These are phyloP conservation scores for Asteroscopus sphinx DNA, from an alignment of 2,888 invertebrate species.

Conservation along the genomic window DNA sequence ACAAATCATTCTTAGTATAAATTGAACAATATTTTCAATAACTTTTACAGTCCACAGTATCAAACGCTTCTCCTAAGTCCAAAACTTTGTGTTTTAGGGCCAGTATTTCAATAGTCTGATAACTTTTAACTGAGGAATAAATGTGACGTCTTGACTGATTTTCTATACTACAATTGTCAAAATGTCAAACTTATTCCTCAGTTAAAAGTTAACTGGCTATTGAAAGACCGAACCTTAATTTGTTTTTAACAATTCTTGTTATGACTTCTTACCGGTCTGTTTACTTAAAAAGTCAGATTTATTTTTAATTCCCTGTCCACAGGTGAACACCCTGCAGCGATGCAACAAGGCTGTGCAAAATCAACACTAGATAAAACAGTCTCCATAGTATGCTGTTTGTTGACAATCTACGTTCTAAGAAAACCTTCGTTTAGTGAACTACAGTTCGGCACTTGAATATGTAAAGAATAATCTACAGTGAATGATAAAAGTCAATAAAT, in stretches of 20 bases:
- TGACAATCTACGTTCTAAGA: conserved; percentile 67
- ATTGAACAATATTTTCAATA: background rate
- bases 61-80: conserved; percentile 29
- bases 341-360: conserved; percentile 86
- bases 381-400: conserved; percentile 70
- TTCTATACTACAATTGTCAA: too few species aligned
- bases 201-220: too few species aligned
- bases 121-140: too few species aligned
- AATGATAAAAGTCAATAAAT: conserved; percentile 40
- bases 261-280: background rate
- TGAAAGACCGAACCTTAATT: too few species aligned
- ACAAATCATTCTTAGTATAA: background rate
- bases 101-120: too few species aligned
- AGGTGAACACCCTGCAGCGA: conserved; percentile 87
- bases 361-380: conserved; percentile 77
- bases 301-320: conserved; percentile 44
- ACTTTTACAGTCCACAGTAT: background rate
- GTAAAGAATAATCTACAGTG: conserved; percentile 7
- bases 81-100: background rate
- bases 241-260: background rate
- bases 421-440: conserved; percentile 63
- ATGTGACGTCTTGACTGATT: too few species aligned
- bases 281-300: conserved; percentile 4
- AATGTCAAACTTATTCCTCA: too few species aligned
- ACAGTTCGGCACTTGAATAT: conserved; percentile 77